Conservation (phyloP, 2,113 vertebrate genomes). For the rat (Rattus norvegicus) region DNA sequence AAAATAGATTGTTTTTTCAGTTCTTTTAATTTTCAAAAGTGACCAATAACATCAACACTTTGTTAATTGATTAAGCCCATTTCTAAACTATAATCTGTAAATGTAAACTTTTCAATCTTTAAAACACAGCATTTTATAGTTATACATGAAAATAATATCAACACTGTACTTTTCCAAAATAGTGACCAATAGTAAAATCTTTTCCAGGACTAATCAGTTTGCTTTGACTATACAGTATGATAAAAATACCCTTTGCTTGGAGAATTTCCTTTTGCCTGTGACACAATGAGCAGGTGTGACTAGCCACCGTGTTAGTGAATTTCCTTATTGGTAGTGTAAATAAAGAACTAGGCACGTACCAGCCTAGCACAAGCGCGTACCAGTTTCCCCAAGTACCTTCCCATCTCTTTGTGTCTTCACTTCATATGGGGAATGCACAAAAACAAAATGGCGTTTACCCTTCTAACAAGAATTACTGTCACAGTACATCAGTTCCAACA, state of each 20-base stretch:
- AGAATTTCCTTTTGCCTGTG: background rate
- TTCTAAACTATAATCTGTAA: background rate
- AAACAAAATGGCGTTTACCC: conserved; percentile 5
- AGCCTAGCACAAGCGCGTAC: background rate
- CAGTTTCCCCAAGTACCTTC: background rate
- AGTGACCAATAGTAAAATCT: background rate
- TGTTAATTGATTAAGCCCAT: background rate
- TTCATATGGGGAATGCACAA: background rate
- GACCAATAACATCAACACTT: background rate
- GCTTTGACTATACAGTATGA: background rate
- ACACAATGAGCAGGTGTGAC: background rate
- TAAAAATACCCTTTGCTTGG: background rate
- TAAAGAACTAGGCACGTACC: background rate
- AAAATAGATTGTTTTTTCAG: background rate
- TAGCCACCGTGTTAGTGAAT: background rate
- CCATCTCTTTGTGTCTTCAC: background rate
- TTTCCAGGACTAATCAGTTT: background rate
- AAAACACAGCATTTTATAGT: background rate
- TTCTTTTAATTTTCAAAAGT: conserved; percentile 37
- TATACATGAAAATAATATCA: conserved; percentile 8
- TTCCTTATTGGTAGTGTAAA: background rate
- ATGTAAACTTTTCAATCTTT: background rate
- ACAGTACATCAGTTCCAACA: background rate
- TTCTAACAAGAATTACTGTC: background rate
- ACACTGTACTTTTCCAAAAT: background rate